Evolutionary conservation across 2,888 invertebrate species (phyloP).

Genomic region (Melanostoma mellinum): DNA sequence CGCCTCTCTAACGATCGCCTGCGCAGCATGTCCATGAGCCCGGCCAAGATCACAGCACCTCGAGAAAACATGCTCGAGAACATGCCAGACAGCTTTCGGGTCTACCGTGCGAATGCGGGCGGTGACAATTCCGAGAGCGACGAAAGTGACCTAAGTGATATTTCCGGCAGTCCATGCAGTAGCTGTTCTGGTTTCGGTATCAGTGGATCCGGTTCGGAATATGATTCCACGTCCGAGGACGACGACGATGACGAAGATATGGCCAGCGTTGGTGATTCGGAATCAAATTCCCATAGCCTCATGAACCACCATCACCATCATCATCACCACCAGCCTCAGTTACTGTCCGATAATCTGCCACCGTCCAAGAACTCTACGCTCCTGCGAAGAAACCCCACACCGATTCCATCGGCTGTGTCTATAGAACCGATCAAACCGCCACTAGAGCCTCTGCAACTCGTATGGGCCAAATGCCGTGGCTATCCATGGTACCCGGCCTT

Average conservation of each 20-base stretch:
- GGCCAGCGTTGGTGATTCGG: conserved; percentile 68
- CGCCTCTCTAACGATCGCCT: conserved; percentile 77
- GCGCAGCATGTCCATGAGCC: conserved; percentile 78
- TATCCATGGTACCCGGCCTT: conserved; percentile 99
- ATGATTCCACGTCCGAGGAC: conserved; percentile 80
- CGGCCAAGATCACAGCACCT: conserved; percentile 79
- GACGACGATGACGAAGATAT: conserved; percentile 80
- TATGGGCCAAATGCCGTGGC: conserved; percentile 97
- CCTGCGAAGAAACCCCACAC: conserved; percentile 63
- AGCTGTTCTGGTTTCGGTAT: conserved; percentile 81
- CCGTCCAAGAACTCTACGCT: conserved; percentile 66
- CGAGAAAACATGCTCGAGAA: conserved; percentile 76
- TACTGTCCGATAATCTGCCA: conserved; percentile 46
- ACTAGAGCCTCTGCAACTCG: conserved; percentile 93
- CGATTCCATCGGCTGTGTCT: conserved; percentile 45
- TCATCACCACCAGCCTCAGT: conserved; percentile 74
- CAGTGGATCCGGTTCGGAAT: conserved; percentile 80
- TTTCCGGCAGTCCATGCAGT: conserved; percentile 81
- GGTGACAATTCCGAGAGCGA: conserved; percentile 81
- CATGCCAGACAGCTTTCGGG: conserved; percentile 83
- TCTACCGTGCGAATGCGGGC: conserved; percentile 82
- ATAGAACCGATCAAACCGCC: conserved; percentile 80
- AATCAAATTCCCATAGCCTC: conserved; percentile 59
- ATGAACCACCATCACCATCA: conserved; percentile 55
- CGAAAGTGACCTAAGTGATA: conserved; percentile 78